phyloP scores from a whole-genome alignment of 2,888 invertebrate species.

The Melanostoma mellinum region DNA sequence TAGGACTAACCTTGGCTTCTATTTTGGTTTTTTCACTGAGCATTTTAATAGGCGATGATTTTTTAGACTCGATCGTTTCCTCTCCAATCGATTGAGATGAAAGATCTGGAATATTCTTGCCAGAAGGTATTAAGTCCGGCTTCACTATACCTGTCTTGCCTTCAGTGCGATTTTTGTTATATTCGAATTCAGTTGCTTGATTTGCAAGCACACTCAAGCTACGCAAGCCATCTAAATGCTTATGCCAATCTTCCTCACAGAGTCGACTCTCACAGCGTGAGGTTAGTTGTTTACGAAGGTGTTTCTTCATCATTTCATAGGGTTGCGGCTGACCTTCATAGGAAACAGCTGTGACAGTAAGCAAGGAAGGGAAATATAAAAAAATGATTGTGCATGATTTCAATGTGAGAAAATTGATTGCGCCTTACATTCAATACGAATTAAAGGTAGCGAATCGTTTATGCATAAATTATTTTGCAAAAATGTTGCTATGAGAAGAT shows the following conservation, averaged over 20 bases:
- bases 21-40: conserved; percentile 64
- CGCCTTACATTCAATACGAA: conserved; percentile 89
- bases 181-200: conserved; percentile 81
- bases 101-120: conserved; percentile 62
- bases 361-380: conserved; percentile 18
- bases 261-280: conserved; percentile 78
- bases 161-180: conserved; percentile 79
- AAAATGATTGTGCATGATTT: conserved; percentile 17
- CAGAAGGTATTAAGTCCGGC: conserved; percentile 79
- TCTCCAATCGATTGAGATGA: conserved; percentile 37
- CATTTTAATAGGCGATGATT: conserved; percentile 69
- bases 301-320: conserved; percentile 82
- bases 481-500: conserved; percentile 87
- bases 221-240: conserved; percentile 80
- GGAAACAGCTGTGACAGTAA: conserved; percentile 83
- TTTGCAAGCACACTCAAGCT: conserved; percentile 80
- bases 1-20: conserved; percentile 73
- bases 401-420: conserved; percentile 25
- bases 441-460: conserved; percentile 89
- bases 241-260: conserved; percentile 79
- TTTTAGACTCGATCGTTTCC: conserved; percentile 44
- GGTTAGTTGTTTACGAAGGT: conserved; percentile 80
- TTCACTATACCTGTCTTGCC: conserved; percentile 78
- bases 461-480: conserved; percentile 88
- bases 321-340: conserved; percentile 84